Base-by-base conservation (phyloP, 2,888 invertebrate species). In the Acleris cristana region DNA sequence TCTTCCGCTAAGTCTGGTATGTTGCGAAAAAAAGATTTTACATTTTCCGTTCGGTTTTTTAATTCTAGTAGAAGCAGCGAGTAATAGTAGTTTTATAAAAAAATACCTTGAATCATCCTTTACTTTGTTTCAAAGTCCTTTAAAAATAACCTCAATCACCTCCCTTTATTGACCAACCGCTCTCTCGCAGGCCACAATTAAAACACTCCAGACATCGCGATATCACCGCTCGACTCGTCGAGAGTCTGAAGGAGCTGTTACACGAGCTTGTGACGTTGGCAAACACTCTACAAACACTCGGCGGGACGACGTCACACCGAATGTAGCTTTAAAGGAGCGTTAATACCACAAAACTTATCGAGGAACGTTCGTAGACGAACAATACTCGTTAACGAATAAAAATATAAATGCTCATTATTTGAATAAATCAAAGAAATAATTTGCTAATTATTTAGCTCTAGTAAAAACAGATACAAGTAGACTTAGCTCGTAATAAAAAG, bases 231-330 rank as follows among this genome's bases (percentile, higher is more conserved):
- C 55, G n/a, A 45, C 59, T 30, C 52, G 57, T 48, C 40, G 44
- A 23, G 44, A 16, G 54, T 18, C 30, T 16, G 65, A 51, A 68
- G 68, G 52, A 63, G 64, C 59, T 65, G 64, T 61, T 69, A 49
- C 51, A 44, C 52, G 55, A 48, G 55, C 63, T 62, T 54, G 55
- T 30, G 64, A 55, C 45, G 60, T n/a, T 52, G 40, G 61, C 67
- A 65, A 70, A 67, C 70, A 70, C 70, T 70, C 58, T 16, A 40
- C 44, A 48, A 40, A 40, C 64, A 52, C 56, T 49, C 40, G 63
- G 23, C 14, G 18, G 3, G 51, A 3, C 19, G 40, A 5, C 34
- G 14, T 63, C n/a, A 52, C 56, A 67, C 48, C 52, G 62, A 56
- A 30, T 19, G 26, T 54, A n/a, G 7, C 18, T 45, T 45, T 6